phyloP scores from a whole-genome alignment of 2,888 invertebrate genomes.

The Prenolepis imparis region DNA sequence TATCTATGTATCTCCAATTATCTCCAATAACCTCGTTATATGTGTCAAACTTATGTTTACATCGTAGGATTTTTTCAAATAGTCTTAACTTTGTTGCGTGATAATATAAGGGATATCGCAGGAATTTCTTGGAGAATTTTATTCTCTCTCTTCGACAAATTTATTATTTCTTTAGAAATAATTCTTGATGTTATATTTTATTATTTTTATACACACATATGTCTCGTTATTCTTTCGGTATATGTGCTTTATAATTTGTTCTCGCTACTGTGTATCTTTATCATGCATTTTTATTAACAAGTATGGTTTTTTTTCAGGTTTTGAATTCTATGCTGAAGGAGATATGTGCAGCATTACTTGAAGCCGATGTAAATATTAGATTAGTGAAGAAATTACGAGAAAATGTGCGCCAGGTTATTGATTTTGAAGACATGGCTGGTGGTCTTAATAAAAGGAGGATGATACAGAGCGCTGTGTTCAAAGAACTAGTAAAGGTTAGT shows the following conservation, averaged over 20 bases:
- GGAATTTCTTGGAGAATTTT: not conserved
- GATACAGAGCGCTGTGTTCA: constrained; percentile 99
- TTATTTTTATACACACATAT: not conserved
- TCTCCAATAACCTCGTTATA: not conserved
- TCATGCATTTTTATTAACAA: constrained; percentile 5
- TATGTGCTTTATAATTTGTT: not conserved
- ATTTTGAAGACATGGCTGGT: constrained; percentile 99
- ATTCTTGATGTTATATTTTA: not conserved
- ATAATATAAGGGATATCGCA: not conserved
- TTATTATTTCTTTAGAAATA: not conserved
- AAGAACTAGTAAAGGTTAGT: constrained; percentile 97
- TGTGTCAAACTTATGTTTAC: constrained; percentile 23
- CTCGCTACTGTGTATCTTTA: not conserved
- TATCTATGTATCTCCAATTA: not conserved
- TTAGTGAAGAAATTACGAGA: constrained; percentile 98
- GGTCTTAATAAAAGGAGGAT: constrained; percentile 99
- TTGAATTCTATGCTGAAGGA: constrained; percentile 99
- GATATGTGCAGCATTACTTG: constrained; percentile 98
- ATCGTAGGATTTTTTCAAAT: not conserved
- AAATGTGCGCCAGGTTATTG: constrained; percentile 98
- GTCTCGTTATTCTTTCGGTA: not conserved
- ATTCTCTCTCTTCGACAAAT: not conserved
- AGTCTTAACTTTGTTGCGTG: not conserved
- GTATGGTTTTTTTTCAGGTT: constrained; percentile 88
- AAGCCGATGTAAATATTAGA: constrained; percentile 98